A percentile compares a stretch with the other conserved stretches of the same genome.
Conservation (phyloP, 2,113 vertebrate species). For the Reinhardtius hippoglossoides region DNA sequence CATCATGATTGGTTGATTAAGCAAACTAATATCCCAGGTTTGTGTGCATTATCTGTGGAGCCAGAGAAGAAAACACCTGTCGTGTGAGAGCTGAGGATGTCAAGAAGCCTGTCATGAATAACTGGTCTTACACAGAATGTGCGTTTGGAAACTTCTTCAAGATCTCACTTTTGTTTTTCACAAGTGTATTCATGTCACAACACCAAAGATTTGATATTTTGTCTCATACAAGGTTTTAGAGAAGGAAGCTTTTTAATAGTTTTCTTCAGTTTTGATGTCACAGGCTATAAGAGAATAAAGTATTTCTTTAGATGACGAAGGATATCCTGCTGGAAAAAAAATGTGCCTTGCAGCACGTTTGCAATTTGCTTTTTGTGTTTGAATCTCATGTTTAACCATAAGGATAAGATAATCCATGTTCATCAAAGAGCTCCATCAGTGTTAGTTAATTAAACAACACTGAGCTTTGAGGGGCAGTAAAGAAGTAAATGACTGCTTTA, state of each 20-base stretch:
- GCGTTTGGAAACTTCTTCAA: not conserved
- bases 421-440: not conserved
- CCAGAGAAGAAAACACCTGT: slow-evolving; percentile 7
- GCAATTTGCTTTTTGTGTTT: no score
- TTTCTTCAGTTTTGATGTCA: no score
- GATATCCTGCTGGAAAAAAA: no score
- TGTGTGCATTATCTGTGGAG: not conserved
- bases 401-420: not conserved
- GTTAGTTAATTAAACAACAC: slow-evolving; percentile 2
- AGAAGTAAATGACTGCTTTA: not conserved
- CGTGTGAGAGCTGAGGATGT: not conserved
- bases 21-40: slow-evolving; percentile 3
- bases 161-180: no score
- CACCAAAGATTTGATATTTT: not conserved
- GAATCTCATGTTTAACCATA: slow-evolving; percentile 19
- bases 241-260: no score
- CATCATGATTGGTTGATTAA: slow-evolving; percentile 55
- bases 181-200: not conserved
- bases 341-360: no score
- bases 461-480: not conserved
- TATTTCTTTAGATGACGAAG: no score
- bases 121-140: no score
- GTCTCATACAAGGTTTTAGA: no score
- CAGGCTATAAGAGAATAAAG: no score
- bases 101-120: not conserved